Percentiles rank a stretch among this genome's conserved stretches.
These are phyloP conservation scores for Sebastes trivittatus DNA, from an alignment of 2,797 vertebrate species.

Conservation along the genomic window DNA sequence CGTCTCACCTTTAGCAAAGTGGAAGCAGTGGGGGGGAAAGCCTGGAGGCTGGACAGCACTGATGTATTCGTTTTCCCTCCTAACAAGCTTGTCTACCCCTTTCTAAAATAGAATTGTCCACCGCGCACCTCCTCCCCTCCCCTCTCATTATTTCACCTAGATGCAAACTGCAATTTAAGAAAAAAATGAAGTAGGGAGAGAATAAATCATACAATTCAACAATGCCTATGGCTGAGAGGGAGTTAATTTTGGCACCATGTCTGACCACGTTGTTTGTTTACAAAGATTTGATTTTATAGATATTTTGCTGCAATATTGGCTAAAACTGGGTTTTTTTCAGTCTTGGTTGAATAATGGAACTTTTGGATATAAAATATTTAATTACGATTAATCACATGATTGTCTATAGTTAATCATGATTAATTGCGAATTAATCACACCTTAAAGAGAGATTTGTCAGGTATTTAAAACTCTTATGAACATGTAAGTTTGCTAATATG, in stretches of 20 bases:
- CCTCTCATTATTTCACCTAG: constrained; percentile 36
- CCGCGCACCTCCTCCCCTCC: constrained; percentile 19
- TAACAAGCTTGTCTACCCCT: constrained; percentile 69
- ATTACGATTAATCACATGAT: no score
- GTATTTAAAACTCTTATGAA: background rate
- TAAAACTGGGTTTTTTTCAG: background rate
- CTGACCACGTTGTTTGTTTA: constrained; percentile 8
- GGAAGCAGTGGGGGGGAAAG: constrained; percentile 52
- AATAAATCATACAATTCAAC: constrained; percentile 36
- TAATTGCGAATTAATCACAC: no score
- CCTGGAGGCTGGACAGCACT: constrained; percentile 57
- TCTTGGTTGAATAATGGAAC: background rate
- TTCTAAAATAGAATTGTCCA: constrained; percentile 64
- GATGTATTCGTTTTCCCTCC: constrained; percentile 67
- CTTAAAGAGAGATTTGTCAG: no score
- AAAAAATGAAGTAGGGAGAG: constrained; percentile 32
- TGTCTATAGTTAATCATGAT: no score
- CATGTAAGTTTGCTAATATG: background rate
- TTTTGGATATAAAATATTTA: background rate
- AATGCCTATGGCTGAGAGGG: constrained; percentile 19
- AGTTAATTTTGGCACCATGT: constrained; percentile 7
- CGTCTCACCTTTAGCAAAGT: constrained; percentile 78
- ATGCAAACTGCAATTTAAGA: constrained; percentile 20
- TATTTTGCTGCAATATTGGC: background rate
- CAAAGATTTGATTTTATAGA: constrained; percentile 4